Evolutionary conservation across 1,140 invertebrate species (phyloP).

Genomic region (Bilobella aurantiaca): DNA sequence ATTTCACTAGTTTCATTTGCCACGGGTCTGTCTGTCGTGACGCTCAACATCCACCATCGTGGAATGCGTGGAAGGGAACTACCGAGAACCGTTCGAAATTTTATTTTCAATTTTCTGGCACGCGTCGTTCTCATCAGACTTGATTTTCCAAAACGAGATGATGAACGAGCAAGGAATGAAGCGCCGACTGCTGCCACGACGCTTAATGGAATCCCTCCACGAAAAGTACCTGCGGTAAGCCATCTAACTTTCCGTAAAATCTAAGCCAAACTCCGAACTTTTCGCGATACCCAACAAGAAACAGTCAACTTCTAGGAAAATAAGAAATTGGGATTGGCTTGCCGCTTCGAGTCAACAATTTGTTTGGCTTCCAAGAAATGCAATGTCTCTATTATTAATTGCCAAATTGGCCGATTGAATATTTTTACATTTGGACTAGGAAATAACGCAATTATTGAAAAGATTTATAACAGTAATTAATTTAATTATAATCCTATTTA

Average conservation of each 20-base stretch:
- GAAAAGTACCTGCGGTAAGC: not conserved
- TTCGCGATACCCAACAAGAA: no score
- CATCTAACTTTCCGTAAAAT: no score
- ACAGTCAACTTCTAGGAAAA: no score
- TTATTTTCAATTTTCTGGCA: conserved; percentile 48
- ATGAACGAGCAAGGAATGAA: not conserved
- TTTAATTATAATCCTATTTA: not conserved
- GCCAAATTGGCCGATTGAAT: no score
- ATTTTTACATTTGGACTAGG: no score
- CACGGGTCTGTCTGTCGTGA: conserved; percentile 47
- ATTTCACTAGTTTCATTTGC: conserved; percentile 53
- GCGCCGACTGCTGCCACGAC: not conserved
- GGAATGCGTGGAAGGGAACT: conserved; percentile 46
- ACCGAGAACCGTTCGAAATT: conserved; percentile 43
- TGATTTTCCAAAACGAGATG: conserved; percentile 36
- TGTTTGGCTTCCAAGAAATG: no score
- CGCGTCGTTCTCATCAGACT: conserved; percentile 45
- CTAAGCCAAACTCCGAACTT: no score
- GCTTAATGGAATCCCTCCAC: not conserved
- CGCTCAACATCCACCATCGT: conserved; percentile 50
- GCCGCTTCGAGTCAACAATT: no score
- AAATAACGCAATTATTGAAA: no score
- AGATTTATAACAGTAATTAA: not conserved
- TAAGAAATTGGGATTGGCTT: no score
- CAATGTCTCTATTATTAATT: no score